Base-by-base conservation (phyloP, 1,140 invertebrate genomes). In the Hylaeus anthracinus region DNA sequence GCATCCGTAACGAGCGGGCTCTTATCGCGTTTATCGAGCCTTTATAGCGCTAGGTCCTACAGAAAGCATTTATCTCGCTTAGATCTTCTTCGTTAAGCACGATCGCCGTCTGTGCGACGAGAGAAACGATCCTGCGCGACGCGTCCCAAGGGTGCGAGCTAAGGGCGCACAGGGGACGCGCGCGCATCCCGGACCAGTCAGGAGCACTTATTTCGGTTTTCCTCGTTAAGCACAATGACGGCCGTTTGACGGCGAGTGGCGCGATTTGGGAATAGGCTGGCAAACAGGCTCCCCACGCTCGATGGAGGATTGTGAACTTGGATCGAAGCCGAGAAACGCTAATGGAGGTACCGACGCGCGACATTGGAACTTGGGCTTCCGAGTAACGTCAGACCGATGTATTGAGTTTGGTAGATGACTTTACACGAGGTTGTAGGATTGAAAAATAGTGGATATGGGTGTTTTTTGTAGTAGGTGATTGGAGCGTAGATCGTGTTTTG, bases 151-250 rank as follows among this genome's bases (percentile, higher is more conserved):
- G 82, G 86, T 67, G 26, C 39, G 56, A 48, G 67, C 78, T 86
- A 86, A 88, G 86, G 84, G 82, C 53, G 78, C 86, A 88, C 82
- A 73, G 55, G 89, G 87, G 43, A 69, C 45, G 72, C 15, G 15
- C 53, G 43, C n/a, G 26, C 43, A 56, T 26, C 56, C 53, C 73
- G 51, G 60, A 64, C 51, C 84, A 70, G 58, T 81, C 70, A 71
- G 55, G 85, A 85, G 79, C 73, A 79, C 80, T 86, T 82, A 85
- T 87, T 86, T 89, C 80, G 87, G 82, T 82, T 83, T 85, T 85
- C 79, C 72, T 87, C 86, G 74, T 87, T 87, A 87, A 84, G 72
- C 82, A 82, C 85, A 87, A 87, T 87, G 85, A 83, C 85, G 72
- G 72, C 12, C 63, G 85, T 83, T 83, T 76, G 79, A 86, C 72